These are phyloP conservation scores for Cheirogaleus medius DNA, from an alignment of 2,113 vertebrate species.

Conservation along the genomic window DNA sequence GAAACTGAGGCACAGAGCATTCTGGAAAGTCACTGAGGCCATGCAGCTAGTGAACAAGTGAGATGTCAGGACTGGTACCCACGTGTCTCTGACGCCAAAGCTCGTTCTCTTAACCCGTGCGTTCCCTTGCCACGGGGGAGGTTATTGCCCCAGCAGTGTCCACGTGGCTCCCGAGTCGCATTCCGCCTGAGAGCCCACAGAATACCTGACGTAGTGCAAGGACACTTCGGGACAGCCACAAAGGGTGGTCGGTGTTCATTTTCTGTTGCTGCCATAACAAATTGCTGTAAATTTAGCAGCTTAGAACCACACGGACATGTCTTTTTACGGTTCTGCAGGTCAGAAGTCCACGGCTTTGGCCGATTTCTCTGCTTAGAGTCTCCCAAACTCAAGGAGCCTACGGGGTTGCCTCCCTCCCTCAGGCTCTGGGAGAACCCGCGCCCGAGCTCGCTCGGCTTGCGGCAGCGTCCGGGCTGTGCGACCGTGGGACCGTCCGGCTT, in stretches of 20 bases:
- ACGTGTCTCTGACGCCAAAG: background rate
- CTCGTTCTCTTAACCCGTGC: rapidly evolving
- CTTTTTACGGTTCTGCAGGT: rapidly evolving
- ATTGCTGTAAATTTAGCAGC: no score
- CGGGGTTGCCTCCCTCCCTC: rapidly evolving
- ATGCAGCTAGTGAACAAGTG: rapidly evolving
- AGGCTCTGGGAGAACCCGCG: rapidly evolving
- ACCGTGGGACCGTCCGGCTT: background rate
- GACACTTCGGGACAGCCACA: rapidly evolving
- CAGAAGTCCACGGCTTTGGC: background rate
- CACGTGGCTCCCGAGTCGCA: rapidly evolving
- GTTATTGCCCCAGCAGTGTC: rapidly evolving
- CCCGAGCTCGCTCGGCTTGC: no score
- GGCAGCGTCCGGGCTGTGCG: rapidly evolving
- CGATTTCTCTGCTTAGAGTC: background rate
- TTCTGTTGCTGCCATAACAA: background rate
- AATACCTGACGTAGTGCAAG: rapidly evolving
- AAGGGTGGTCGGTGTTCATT: rapidly evolving
- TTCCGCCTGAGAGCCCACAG: background rate
- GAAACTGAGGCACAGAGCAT: background rate
- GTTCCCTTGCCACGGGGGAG: rapidly evolving
- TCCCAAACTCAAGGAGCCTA: background rate
- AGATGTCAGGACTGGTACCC: background rate
- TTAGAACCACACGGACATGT: rapidly evolving
- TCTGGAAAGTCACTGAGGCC: background rate